Conservation (phyloP, 2,113 vertebrate genomes). For the Barnardius zonarius region DNA sequence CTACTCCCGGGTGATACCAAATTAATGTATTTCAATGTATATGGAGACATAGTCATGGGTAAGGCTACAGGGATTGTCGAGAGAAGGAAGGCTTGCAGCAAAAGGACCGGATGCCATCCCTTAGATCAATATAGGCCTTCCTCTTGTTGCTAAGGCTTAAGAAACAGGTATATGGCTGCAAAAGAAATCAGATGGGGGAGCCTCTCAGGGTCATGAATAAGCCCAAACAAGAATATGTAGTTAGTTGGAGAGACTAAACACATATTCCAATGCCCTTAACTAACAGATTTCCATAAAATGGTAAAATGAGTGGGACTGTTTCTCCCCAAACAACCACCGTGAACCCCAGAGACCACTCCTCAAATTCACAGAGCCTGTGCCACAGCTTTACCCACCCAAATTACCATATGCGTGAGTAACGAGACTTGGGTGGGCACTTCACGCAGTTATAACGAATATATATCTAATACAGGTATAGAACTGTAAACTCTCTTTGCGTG, state of each 20-base stretch:
- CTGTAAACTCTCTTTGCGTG: background rate
- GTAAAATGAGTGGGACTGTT: background rate
- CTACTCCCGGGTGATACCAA: background rate
- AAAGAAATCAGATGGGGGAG: background rate
- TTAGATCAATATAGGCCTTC: background rate
- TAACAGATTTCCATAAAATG: background rate
- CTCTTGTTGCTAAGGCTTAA: background rate
- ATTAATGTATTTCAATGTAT: background rate
- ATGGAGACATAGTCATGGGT: background rate
- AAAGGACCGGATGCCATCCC: background rate
- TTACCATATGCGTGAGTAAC: background rate
- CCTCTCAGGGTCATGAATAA: background rate
- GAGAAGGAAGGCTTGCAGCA: background rate
- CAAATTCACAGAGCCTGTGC: background rate
- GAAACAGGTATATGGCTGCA: background rate
- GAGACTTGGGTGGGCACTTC: background rate
- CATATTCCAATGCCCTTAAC: background rate
- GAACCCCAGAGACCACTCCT: background rate
- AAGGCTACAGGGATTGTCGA: background rate
- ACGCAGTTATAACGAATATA: background rate
- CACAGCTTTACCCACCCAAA: background rate
- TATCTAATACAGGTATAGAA: background rate
- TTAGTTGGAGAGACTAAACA: background rate
- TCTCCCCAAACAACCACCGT: background rate
- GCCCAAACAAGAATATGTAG: background rate